phyloP scores from a whole-genome alignment of 2,888 invertebrate species.

The Eubasilissa splendida region DNA sequence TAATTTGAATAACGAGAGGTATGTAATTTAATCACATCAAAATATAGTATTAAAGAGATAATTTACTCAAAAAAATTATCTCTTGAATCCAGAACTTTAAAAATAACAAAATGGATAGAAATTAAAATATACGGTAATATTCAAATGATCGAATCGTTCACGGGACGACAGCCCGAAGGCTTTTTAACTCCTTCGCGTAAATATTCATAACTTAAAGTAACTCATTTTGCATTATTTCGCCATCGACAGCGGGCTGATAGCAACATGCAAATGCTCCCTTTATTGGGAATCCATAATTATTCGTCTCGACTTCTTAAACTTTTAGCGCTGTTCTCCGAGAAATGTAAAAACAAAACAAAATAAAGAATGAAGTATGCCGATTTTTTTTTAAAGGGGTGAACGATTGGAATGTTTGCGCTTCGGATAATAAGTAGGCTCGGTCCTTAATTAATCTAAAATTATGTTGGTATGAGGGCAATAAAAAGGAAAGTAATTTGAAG shows the following conservation, averaged over 20 bases:
- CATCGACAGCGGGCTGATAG: constrained; percentile 54
- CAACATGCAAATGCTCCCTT: constrained; percentile 54
- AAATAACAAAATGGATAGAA: constrained; percentile 35
- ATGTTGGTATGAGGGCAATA: constrained; percentile 47
- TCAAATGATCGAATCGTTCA: constrained; percentile 53
- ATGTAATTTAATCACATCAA: not conserved
- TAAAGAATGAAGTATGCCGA: too few relatives aligned
- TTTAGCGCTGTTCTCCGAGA: constrained; percentile 4
- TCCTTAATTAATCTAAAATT: constrained; percentile 53
- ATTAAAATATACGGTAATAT: constrained; percentile 48
- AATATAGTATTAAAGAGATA: not conserved
- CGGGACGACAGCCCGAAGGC: constrained; percentile 51
- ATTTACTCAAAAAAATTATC: constrained; percentile 16
- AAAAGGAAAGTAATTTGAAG: constrained; percentile 53
- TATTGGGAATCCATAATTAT: constrained; percentile 41
- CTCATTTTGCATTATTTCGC: constrained; percentile 58
- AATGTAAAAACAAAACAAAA: constrained; percentile 13
- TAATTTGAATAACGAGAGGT: too few relatives aligned
- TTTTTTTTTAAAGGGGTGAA: constrained; percentile 20
- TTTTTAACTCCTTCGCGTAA: constrained; percentile 53
- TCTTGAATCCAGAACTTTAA: constrained; percentile 29
- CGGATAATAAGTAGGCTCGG: constrained; percentile 44
- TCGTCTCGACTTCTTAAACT: constrained; percentile 20
- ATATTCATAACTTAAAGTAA: constrained; percentile 58
- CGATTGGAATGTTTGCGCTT: constrained; percentile 51